Conservation (phyloP, 37 sponge, comb jelly and placozoan genomes). For the Cladorhizidae sp. region DNA sequence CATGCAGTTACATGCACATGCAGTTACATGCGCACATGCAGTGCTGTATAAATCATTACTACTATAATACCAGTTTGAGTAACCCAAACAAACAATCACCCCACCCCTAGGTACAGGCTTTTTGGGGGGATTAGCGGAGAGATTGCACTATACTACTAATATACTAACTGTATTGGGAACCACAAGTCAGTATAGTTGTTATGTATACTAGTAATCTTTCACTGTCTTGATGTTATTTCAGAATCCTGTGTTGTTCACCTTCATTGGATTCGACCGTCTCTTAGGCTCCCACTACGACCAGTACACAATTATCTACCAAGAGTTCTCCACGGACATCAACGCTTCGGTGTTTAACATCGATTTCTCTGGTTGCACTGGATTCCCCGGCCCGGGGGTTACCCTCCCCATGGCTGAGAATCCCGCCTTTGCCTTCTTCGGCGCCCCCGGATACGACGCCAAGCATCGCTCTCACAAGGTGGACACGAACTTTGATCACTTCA, state of each 20-base stretch:
- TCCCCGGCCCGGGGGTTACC: conserved; percentile 84
- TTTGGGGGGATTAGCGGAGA: too few species aligned
- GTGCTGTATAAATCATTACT: too few species aligned
- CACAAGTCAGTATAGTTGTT: too few species aligned
- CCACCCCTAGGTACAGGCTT: too few species aligned
- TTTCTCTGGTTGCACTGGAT: conserved; percentile 34
- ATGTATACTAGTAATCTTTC: too few species aligned
- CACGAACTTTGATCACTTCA: conserved; percentile 68
- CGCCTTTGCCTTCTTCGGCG: conserved; percentile 63
- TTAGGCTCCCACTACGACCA: conserved; percentile 95
- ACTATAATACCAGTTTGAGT: too few species aligned
- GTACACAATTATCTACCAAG: conserved; percentile 64
- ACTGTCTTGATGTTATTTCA: too few species aligned
- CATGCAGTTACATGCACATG: too few species aligned
- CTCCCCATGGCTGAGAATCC: conserved; percentile 60
- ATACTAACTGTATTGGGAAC: too few species aligned
- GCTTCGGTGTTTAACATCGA: conserved; percentile 36
- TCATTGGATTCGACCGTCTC: conserved; percentile 83
- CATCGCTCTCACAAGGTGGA: conserved; percentile 35
- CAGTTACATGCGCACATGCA: too few species aligned
- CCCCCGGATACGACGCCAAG: conserved; percentile 36
- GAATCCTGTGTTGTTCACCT: conserved; percentile 55
- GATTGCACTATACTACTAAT: too few species aligned
- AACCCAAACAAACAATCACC: too few species aligned
- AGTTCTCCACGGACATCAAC: conserved; percentile 12